phyloP scores from a whole-genome alignment of 2,888 invertebrate species.

The Cantharis rustica region DNA sequence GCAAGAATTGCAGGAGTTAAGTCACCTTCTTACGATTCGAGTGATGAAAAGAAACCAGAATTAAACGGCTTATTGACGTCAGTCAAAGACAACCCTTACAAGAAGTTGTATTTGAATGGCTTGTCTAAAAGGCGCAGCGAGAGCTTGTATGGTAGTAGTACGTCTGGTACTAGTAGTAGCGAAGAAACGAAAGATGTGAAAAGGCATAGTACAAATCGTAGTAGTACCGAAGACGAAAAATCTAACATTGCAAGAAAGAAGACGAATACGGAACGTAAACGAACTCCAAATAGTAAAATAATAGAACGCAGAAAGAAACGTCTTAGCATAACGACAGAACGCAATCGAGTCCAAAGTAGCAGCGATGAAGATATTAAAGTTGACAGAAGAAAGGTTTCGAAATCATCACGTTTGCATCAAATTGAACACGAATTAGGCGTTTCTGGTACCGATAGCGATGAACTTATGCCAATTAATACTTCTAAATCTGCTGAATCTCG shows the following conservation, averaged over 20 bases:
- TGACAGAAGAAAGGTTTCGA: slow-evolving; percentile 56
- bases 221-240: slow-evolving; percentile 60
- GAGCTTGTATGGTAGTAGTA: slow-evolving; percentile 68
- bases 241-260: slow-evolving; percentile 56
- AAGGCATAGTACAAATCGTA: slow-evolving; percentile 59
- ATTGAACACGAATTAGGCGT: slow-evolving; percentile 76
- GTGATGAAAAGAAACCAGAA: slow-evolving; percentile 69
- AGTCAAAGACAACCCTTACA: slow-evolving; percentile 70
- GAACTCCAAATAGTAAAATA: slow-evolving; percentile 43
- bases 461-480: slow-evolving; percentile 68
- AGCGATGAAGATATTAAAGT: slow-evolving; percentile 65
- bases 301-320: slow-evolving; percentile 48
- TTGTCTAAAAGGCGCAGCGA: slow-evolving; percentile 66
- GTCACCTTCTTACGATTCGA: slow-evolving; percentile 58
- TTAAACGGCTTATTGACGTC: slow-evolving; percentile 69
- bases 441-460: slow-evolving; percentile 80
- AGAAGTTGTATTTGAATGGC: slow-evolving; percentile 78
- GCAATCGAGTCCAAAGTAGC: slow-evolving; percentile 60
- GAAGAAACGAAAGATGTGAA: slow-evolving; percentile 51
- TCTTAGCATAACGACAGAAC: slow-evolving; percentile 44
- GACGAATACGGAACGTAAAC: slow-evolving; percentile 39
- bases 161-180: slow-evolving; percentile 60
- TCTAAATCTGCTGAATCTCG: slow-evolving; percentile 56
- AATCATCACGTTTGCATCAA: slow-evolving; percentile 67
- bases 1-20: slow-evolving; percentile 70